Conservation (phyloP, 2,113 vertebrate genomes). For the Leptosomus discolor region DNA sequence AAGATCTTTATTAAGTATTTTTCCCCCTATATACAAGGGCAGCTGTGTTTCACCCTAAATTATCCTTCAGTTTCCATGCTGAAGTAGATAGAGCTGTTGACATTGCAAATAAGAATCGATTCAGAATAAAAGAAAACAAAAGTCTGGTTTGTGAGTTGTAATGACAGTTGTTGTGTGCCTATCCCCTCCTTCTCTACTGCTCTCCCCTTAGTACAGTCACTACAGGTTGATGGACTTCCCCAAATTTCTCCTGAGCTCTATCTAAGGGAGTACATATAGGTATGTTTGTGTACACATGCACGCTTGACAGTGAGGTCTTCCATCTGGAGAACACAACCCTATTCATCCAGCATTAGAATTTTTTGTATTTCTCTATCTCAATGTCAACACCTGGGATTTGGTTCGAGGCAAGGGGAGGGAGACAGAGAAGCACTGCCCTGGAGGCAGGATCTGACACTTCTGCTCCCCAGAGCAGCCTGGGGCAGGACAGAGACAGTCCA, state of each 20-base stretch:
- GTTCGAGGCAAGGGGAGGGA: not conserved
- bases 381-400: conserved; percentile 6
- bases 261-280: not conserved
- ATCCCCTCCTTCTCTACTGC: not conserved
- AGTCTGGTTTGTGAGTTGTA: not conserved
- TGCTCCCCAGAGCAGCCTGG: not conserved
- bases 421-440: not conserved
- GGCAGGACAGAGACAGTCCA: not conserved
- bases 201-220: not conserved
- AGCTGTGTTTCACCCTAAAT: conserved; percentile 79
- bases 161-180: not conserved
- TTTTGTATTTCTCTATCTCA: conserved; percentile 42
- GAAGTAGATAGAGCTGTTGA: conserved; percentile 76
- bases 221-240: not conserved
- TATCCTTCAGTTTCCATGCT: conserved; percentile 69
- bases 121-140: conserved; percentile 58
- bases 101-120: conserved; percentile 70
- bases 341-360: conserved; percentile 27
- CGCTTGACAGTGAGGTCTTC: not conserved
- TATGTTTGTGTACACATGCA: not conserved
- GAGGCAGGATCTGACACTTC: not conserved
- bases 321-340: conserved; percentile 39
- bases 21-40: conserved; percentile 67
- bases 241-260: not conserved
- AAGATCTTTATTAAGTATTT: conserved; percentile 80